A percentile compares a stretch with the other conserved stretches of the same genome.
Conservation (phyloP, 2,888 invertebrate genomes). For the Rapana venosa region DNA sequence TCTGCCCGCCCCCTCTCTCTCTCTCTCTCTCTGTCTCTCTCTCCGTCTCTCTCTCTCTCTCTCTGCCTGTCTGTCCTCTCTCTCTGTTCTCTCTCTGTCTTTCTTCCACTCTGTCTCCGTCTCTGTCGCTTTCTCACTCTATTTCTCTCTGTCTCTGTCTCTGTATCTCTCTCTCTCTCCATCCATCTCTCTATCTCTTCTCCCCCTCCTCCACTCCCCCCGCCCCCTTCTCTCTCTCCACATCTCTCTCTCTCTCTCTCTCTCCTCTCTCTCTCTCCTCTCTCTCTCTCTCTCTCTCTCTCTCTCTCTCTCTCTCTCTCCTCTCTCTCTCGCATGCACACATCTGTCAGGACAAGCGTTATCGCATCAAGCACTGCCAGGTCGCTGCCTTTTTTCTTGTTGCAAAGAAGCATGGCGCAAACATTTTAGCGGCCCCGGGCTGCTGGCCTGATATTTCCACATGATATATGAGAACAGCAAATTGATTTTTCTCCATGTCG, state of each 20-base stretch:
- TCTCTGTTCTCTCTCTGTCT: too few species aligned
- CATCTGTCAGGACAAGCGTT: too few species aligned
- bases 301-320: not conserved
- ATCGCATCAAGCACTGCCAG: not conserved
- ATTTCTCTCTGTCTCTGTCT: not conserved
- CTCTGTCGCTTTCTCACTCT: not conserved
- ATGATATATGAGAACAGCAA: not conserved
- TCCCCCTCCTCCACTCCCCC: too few species aligned
- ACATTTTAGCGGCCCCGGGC: too few species aligned
- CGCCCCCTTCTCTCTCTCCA: too few species aligned
- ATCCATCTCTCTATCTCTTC: not conserved
- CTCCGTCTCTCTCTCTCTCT: too few species aligned
- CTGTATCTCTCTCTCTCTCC: not conserved
- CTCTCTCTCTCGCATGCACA: too few species aligned
- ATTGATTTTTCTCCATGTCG: conserved; percentile 1
- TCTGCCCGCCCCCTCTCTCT: too few species aligned
- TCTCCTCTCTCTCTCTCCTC: not conserved
- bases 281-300: not conserved
- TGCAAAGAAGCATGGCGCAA: too few species aligned
- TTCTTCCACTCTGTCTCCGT: too few species aligned
- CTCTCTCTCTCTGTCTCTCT: too few species aligned
- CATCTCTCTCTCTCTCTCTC: not conserved
- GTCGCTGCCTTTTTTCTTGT: not conserved
- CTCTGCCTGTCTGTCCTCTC: too few species aligned
- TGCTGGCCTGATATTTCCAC: not conserved